phyloP scores from a whole-genome alignment of 92 coral and sea anemone genomes.

The Bergia sp. region DNA sequence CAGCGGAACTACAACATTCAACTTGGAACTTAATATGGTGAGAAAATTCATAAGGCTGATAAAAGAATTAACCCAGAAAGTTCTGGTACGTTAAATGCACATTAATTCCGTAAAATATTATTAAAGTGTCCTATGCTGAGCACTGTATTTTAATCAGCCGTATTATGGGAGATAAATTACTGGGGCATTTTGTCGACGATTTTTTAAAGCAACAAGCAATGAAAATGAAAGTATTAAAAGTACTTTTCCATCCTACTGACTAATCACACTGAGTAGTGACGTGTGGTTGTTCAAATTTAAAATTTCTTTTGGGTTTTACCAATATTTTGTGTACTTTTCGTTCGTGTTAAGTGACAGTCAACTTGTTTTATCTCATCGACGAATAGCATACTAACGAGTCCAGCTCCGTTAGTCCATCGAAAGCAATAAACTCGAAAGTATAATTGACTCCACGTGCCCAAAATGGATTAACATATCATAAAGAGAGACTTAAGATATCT shows the following conservation, averaged over 20 bases:
- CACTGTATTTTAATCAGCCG: neutral
- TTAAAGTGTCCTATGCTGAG: too few species aligned
- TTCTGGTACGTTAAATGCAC: neutral
- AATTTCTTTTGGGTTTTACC: constrained; percentile 15
- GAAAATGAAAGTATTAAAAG: neutral
- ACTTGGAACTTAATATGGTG: neutral
- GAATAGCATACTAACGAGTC: constrained; percentile 21
- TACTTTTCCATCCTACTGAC: neutral
- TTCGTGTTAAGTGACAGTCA: constrained; percentile 22
- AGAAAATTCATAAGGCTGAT: neutral
- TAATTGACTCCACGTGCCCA: constrained; percentile 75
- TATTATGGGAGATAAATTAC: neutral
- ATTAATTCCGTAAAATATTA: neutral
- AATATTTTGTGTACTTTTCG: constrained; percentile 32
- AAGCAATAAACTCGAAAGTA: constrained; percentile 5
- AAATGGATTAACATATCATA: constrained; percentile 53
- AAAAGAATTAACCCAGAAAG: neutral
- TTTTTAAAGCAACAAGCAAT: neutral
- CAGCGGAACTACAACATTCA: neutral
- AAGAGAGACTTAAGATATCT: constrained; percentile 24
- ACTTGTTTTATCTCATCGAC: constrained; percentile 14
- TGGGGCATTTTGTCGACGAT: neutral
- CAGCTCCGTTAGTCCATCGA: constrained; percentile 5
- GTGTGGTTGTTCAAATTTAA: neutral
- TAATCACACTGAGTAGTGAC: neutral